Evolutionary conservation across 2,888 invertebrate genomes (phyloP), one percentile per base, ranked within the genome.

Genomic region (Acrocera orbiculus): DNA sequence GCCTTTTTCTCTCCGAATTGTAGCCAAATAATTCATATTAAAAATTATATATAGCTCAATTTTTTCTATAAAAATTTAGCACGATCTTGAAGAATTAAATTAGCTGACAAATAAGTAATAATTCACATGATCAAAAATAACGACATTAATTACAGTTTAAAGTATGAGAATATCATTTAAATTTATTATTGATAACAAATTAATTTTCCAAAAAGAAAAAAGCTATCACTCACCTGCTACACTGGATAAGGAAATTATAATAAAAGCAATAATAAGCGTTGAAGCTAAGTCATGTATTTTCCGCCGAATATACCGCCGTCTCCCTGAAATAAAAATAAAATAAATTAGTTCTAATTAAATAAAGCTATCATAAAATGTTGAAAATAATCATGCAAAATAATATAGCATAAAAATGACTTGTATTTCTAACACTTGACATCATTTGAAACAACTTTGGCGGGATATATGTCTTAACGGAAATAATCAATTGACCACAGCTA

Each of bases 201-300:
- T n/a, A n/a, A n/a, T n/a, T n/a, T n/a, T n/a, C n/a, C n/a, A n/a
- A n/a, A n/a, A n/a, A n/a, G n/a, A n/a, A n/a, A n/a, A n/a, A n/a
- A n/a, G n/a, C n/a, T n/a, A n/a, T n/a, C n/a, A 34, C 38, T 38
- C 20, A 40, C 40, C 40, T 40, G 40, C 31, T 38, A 38, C 38
- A 38, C 30, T 40, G 38, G 34, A 40, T 37, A 40, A 31, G 30
- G 40, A 40, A 35, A 40, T 36, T 36, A 40, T 34, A 38, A 40
- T 38, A 38, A 40, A 40, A 36, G 38, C 32, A 29, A 27, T 37
- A 37, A 36, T 32, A 38, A 40, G 35, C 32, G 34, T 40, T 36
- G 36, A 30, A 36, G 34, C 34, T 35, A 40, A 30, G 34, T 22
- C 36, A 23, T 40, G 38, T 27, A 38, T 34, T 10, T 30, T 38